Base-by-base conservation (phyloP, 2,113 vertebrate genomes). In the Vidua chalybeata region DNA sequence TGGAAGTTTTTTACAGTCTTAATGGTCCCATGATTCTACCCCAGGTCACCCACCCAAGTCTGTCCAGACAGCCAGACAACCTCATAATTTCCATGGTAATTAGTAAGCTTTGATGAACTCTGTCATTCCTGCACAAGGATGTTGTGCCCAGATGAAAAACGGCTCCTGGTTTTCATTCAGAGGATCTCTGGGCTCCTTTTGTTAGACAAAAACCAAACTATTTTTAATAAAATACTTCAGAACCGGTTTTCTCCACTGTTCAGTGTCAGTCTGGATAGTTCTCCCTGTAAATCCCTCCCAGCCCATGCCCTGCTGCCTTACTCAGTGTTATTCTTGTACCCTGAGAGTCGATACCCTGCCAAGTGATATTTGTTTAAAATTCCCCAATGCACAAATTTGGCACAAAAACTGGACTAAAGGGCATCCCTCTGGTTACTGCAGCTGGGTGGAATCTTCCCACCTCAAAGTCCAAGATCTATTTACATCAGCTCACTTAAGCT, bases 401-500 rank as follows among this genome's bases (percentile, higher is more conserved):
- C 93, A 95, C 68, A 43, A 92, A 75, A 97, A 92, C 48, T 87
- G 49, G 93, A 33, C 49, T 73, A 96, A 94, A 96, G 96, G 94
- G 90, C 92, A 96, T 97, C 43, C 90, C 96, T 80, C 73, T 81
- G 96, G 93, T 96, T 95, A 96, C 93, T 75, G 92, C 86, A 81
- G 86, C 83, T 82, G 86, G 83, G 49, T 84, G 92, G 90, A 96
- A 96, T 96, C 96, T 96, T 97, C 95, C 77, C 94, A 95, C 96
- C 94, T 97, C 94, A 95, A 93, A 97, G 96, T 97, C 95, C 96
- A 96, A 82, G 92, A 90, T 75, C 88, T 66, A 14, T 76, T 94
- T 92, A 63, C 84, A 94, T 46, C 93, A 79, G 58, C 48, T 61
- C 62, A 48, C 69, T 82, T 72, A 43, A 84, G 69, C 96, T 89